Evolutionary conservation across 2,797 vertebrate genomes (phyloP), one percentile per base, ranked within the genome.

Genomic region (Trematomus bernacchii): DNA sequence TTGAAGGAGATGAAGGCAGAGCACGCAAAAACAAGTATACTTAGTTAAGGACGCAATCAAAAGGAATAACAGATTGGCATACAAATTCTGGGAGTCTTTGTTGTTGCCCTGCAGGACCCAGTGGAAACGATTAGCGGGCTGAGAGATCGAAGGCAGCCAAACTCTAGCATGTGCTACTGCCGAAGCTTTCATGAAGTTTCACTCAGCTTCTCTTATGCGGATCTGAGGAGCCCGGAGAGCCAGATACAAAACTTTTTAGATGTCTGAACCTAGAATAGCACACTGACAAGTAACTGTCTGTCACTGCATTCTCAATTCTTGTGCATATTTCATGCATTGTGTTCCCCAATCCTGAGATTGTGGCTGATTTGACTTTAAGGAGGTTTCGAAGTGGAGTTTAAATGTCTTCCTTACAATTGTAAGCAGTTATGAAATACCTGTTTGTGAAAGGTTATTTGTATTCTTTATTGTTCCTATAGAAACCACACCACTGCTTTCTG

Each of bases 111-210:
- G 70, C 62, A 75, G 52, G 77, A 83, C 82, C 79, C 81, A 52
- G 54, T 72, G 63, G 69, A 87, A 88, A 79, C 48, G 65, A 87
- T 90, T 80, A 86, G 71, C 43, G 2, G 69, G 64, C 52, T 61
- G 62, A 44, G 71, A 73, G 76, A 86, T 72, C 40, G 76, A 79
- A 79, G 74, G 78, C 44, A 61, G 66, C 16, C 64, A 50, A 84
- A 84, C 72, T 79, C 74, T 40, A 76, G 83, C 72, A 72, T 52
- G 65, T 44, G 83, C 69, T 47, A 4, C 57, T 74, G 84, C 47
- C 68, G 72, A 81, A 52, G 86, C 90, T 88, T 91, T 93, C 80
- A 84, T 83, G 75, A 89, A 85, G 84, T 87, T 87, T 89, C 72
- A 37, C 72, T 87, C 73, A 55, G 72, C 73, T 81, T 80, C 68